Evolutionary conservation across 2,113 vertebrate species (phyloP), one percentile per base, ranked within the genome.

Genomic region (Calonectris borealis): DNA sequence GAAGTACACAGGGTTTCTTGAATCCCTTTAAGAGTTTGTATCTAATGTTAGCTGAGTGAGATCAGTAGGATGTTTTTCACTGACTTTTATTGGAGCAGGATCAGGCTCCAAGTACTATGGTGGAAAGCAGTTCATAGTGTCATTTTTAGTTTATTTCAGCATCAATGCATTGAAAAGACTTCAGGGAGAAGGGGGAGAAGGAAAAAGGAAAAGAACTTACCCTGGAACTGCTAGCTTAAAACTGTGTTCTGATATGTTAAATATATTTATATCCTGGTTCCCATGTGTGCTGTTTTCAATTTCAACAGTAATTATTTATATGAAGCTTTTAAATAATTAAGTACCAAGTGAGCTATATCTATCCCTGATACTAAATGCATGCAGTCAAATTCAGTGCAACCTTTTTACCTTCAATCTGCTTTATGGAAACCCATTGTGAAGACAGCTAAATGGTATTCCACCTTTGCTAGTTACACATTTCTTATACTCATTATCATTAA

Each of bases 251-350:
- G 75, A 27, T 86, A 80, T 25, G 52, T 83, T 93, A 86, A 90
- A 90, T 94, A 49, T 78, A 92, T 90, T 95, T 94, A 90, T 91
- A 85, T 44, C 54, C 34, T 72, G 5, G 66, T 87, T 85, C 75
- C 34, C 81, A 70, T 83, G 54, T 62, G 71, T 92, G 48, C 54
- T 93, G 91, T 93, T 97, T 96, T 95, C 76, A 95, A 83, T 97
- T 97, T 97, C 81, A 92, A 83, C 52, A 90, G 93, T 83, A 97
- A 98, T 98, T 97, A 97, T 97, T 98, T 94, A 97, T 95, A 86
- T 83, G 72, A 95, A 95, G 32, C 82, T 94, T 96, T 96, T 97
- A 97, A 97, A 98, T 97, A 97, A 96, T 97, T 97, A 95, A 97
- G 52, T 93, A 86, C 10, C 42, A 84, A 64, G 49, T 76, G 54